Evolutionary conservation across 2,888 invertebrate genomes (phyloP), one percentile per base, ranked within the genome.

Genomic region (Pollenia angustigena): DNA sequence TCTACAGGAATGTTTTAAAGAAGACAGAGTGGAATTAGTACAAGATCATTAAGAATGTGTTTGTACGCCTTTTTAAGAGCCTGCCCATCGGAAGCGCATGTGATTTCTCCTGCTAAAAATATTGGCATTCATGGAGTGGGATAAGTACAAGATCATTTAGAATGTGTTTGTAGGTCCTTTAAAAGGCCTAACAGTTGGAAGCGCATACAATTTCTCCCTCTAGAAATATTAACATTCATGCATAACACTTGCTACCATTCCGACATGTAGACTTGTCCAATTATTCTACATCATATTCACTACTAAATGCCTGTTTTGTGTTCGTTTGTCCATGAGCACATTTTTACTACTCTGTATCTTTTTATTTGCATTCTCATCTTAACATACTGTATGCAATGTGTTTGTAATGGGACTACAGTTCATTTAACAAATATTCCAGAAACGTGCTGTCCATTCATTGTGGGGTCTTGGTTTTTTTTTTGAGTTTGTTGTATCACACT

Each of bases 341-440:
- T 80, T 62, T 71, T 44, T 48, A 0, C 62, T 46, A 44, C 54
- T 46, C 72, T 52, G 44, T 50, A 54, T 56, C 23, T 8, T 52
- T 12, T 50, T 58, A 68, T 74, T 80, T 76, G 71, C 64, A 54
- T 46, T 75, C 46, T 68, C 52, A 58, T 50, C 54, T 68, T 66
- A 60, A 58, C 58, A 75, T 46, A 71, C 44, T 60, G 46, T n/a
- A 23, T 66, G 69, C 81, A 81, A 81, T 87, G 84, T 87, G 81
- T 87, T 87, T 87, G 84, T 84, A 87, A 87, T 87, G 50, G 81
- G 84, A 84, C 87, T 87, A 81, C 87, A 87, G 87, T 87, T 87
- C 81, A 87, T 87, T 87, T 87, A 87, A 87, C 84, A 87, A 85
- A 87, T 84, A 84, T 87, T 74, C 72, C 81, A 64, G 72, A 62